Evolutionary conservation across 2,888 invertebrate genomes (phyloP), one percentile per base, ranked within the genome.

Genomic region (Phragmatobia fuliginosa): DNA sequence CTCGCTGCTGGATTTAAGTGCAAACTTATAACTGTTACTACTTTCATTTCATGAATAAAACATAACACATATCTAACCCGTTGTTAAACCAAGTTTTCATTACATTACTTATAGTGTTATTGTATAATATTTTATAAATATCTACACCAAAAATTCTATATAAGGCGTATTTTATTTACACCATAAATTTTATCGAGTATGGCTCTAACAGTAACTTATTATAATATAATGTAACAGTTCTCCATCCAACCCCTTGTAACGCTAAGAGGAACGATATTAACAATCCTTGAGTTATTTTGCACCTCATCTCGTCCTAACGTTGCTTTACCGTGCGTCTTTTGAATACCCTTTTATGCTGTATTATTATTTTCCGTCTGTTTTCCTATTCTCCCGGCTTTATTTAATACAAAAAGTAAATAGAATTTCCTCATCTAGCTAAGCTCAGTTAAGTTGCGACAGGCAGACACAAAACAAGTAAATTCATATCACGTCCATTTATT

Each of bases 401-500:
- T 62, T 62, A 31, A 62, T 62, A 62, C 32, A 32, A 45, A 62
- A 31, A 7, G 45, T 45, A 62, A 45, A 62, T 45, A 31, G n/a
- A 64, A 33, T 33, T 33, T 64, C 33, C 8, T 52, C 33, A 52
- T 52, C 33, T 33, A 64, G 33, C 14, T 64, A 25, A 64, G 33
- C n/a, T 0, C n/a, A 45, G 32, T 52, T 52, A 11, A 45, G 63
- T 64, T 61, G 25, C 6, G 25, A 61, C 36, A 36, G 33, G 7
- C 36, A 64, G 49, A 64, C 52, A 32, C 25, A 64, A 7, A 49
- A 63, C 49, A n/a, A 16, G 25, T 16, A 64, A 52, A 64, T 64
- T 64, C 62, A 64, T 64, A 52, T 64, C 33, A 63, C 41, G 41
- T 62, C 18, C 18, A 16, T 41, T 41, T 62, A 25, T 62, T 62